These are phyloP conservation scores for Alloplasta piceator DNA, from an alignment of 2,888 invertebrate species.

Conservation along the genomic window DNA sequence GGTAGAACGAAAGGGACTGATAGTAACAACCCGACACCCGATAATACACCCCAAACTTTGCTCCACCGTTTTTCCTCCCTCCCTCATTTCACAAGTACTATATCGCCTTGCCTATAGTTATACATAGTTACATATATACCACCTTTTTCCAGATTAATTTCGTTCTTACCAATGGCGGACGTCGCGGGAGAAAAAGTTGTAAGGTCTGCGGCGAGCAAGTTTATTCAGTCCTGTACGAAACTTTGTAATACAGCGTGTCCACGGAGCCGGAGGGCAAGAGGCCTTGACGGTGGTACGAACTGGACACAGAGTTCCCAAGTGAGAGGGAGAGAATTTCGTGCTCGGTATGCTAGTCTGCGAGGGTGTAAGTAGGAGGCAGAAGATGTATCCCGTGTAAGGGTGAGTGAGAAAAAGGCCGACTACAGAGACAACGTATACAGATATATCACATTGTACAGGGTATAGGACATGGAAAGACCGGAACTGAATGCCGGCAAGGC, in stretches of 20 bases:
- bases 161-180: conserved; percentile 1
- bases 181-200: conserved; percentile 70
- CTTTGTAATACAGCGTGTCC: conserved; percentile 83
- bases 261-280: conserved; percentile 81
- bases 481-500: conserved; percentile 79
- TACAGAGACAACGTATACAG: conserved; percentile 39
- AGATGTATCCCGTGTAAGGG: conserved; percentile 60
- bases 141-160: conserved; percentile 45
- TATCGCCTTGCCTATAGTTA: no score
- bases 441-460: conserved; percentile 21
- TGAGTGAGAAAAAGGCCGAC: conserved; percentile 55
- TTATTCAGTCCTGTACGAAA: conserved; percentile 82
- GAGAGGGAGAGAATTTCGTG: conserved; percentile 42
- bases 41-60: no score
- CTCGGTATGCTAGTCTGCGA: conserved; percentile 31
- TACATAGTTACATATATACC: conserved; percentile 8
- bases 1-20: no score
- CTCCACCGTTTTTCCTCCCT: conserved; percentile 1
- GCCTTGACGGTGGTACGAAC: conserved; percentile 65
- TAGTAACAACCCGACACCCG: no score
- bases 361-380: conserved; percentile 56
- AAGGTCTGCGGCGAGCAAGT: conserved; percentile 78
- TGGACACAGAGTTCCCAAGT: conserved; percentile 24
- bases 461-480: conserved; percentile 67
- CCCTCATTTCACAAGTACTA: background rate